phyloP scores from a whole-genome alignment of 2,888 invertebrate species.

The Apeira syringaria region DNA sequence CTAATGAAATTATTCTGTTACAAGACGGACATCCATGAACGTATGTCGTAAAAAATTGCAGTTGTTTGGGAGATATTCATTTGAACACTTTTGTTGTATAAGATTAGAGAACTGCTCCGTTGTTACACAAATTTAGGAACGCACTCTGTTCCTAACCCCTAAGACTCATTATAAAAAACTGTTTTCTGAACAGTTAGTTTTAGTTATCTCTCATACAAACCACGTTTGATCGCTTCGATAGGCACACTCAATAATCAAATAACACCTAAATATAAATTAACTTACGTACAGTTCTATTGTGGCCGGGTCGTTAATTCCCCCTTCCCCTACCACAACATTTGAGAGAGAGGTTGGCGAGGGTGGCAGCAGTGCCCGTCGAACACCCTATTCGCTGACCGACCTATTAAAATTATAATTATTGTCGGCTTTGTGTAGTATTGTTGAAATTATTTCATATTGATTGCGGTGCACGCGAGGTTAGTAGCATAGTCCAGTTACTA shows the following conservation, averaged over 20 bases:
- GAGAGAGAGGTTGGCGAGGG: constrained; percentile 19
- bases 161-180: too few relatives aligned
- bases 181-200: too few relatives aligned
- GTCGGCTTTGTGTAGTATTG: constrained; percentile 67
- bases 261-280: constrained; percentile 64
- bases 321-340: constrained; percentile 25
- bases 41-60: too few relatives aligned
- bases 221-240: constrained; percentile 32
- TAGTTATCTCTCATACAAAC: constrained; percentile 15
- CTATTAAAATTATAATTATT: constrained; percentile 79
- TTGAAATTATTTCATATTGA: constrained; percentile 65
- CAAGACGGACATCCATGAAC: too few relatives aligned
- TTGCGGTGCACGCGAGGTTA: too few relatives aligned
- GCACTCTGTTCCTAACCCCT: too few relatives aligned
- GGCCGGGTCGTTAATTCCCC: constrained; percentile 44
- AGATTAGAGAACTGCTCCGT: too few relatives aligned
- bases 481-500: too few relatives aligned
- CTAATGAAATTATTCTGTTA: too few relatives aligned
- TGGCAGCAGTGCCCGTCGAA: constrained; percentile 7
- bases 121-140: too few relatives aligned
- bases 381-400: constrained; percentile 62
- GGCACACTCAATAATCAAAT: constrained; percentile 54
- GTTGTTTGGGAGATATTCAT: too few relatives aligned
- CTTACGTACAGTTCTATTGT: constrained; percentile 61
- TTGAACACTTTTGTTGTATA: too few relatives aligned